Conservation (phyloP, 2,888 invertebrate genomes). For the Sesia bembeciformis region DNA sequence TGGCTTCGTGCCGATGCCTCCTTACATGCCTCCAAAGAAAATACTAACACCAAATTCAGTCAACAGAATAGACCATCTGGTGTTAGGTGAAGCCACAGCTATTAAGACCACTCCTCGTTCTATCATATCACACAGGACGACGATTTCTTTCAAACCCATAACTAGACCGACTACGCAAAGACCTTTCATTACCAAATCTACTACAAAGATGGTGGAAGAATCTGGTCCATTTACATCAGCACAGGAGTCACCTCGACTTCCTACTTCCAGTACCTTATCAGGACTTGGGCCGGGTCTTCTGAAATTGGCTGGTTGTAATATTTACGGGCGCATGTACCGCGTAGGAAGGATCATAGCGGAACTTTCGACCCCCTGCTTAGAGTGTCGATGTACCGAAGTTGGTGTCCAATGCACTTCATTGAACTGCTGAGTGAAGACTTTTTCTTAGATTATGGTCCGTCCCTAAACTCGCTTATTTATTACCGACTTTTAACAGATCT, state of each 20-base stretch:
- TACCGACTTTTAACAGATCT: background rate
- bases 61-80: conserved; percentile 57
- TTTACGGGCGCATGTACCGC: conserved; percentile 91
- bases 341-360: conserved; percentile 88
- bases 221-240: background rate
- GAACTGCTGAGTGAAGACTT: conserved; percentile 50
- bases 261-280: conserved; percentile 14
- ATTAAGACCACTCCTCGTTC: conserved; percentile 34
- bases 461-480: background rate
- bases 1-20: conserved; percentile 39
- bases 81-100: conserved; percentile 58
- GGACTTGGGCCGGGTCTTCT: conserved; percentile 72
- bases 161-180: conserved; percentile 11
- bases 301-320: conserved; percentile 91
- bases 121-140: conserved; percentile 11
- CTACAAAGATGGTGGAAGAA: conserved; percentile 8
- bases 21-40: conserved; percentile 33
- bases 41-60: conserved; percentile 29
- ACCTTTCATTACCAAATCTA: conserved; percentile 8
- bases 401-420: conserved; percentile 88
- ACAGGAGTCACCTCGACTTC: conserved; percentile 17
- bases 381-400: conserved; percentile 89
- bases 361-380: conserved; percentile 85
- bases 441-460: background rate
- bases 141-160: conserved; percentile 16